Percentiles rank a stretch among this genome's conserved stretches.
Conservation (phyloP, 1,140 invertebrate genomes). For the Rhagoletis zephyria region DNA sequence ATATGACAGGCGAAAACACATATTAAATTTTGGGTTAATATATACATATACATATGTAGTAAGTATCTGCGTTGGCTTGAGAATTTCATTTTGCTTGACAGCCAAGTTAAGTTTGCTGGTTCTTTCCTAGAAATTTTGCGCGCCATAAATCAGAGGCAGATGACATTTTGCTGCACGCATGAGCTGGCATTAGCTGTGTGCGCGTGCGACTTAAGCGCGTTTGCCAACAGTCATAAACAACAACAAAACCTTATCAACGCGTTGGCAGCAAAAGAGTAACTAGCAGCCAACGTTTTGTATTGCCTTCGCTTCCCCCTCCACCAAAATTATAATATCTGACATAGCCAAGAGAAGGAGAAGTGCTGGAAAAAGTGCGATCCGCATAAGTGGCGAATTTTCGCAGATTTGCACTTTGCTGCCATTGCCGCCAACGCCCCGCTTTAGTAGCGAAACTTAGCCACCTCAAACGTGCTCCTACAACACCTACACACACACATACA, state of each 20-base stretch:
- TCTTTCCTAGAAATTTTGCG: not conserved
- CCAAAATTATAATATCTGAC: too few species aligned
- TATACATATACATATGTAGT: not conserved
- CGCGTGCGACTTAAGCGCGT: not conserved
- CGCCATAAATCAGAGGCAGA: not conserved
- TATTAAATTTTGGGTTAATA: too few species aligned
- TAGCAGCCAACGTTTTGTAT: too few species aligned
- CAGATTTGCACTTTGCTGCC: not conserved
- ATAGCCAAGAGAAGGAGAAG: too few species aligned
- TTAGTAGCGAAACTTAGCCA: not conserved
- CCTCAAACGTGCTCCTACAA: not conserved
- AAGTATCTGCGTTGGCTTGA: not conserved
- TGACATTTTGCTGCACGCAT: not conserved
- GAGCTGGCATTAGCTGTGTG: not conserved
- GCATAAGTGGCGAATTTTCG: constrained; percentile 15
- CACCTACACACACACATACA: not conserved
- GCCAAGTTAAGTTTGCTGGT: constrained; percentile 8
- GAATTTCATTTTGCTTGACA: constrained; percentile 9
- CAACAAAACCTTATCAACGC: too few species aligned
- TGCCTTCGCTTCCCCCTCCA: too few species aligned
- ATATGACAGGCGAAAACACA: too few species aligned
- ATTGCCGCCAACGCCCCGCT: not conserved
- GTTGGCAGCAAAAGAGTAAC: too few species aligned
- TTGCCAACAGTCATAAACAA: not conserved
- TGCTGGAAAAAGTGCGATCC: not conserved